Evolutionary conservation across 2,113 vertebrate species (phyloP), one percentile per base, ranked within the genome.

Genomic region (Cynocephalus volans): DNA sequence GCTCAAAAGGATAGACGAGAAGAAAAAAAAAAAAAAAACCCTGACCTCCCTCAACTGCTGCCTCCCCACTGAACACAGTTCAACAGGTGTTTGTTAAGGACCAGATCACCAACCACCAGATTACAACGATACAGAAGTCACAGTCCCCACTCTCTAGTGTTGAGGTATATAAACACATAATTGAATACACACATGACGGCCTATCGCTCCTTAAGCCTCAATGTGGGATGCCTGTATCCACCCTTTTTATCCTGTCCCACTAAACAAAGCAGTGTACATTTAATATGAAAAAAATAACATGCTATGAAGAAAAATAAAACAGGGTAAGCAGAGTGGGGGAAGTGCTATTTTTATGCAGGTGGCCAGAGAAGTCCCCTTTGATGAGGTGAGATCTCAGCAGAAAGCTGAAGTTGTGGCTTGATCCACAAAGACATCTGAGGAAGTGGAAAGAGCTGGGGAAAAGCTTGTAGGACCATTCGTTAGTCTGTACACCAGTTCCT

Each of bases 51-150:
- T 86, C 79, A 75, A 24, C 3, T 70, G 36, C 33, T 69, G 19
- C 41, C 9, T 28, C 21, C 12, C 19, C 8, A 41, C 33, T 54
- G 41, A 41, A 41, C 41, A 41, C 33, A 52, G 31, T 24, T n/a
- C 52, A 77, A 79, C 15, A 81, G 31, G n/a, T 64, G n/a, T 64
- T 41, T 90, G n/a, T 93, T 80, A 64, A 86, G 31, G n/a, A 88
- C 19, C 33, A 83, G 31, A n/a, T 54, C 76, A 72, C 60, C 67
- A 92, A 58, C 23, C 52, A 67, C 31, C 11, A 48, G 50, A 33
- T n/a, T 41, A 65, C 19, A 88, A 17, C 9, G 18, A 41, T 17
- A 65, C 17, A 73, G 24, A 69, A 50, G 52, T 50, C 73, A 69
- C 28, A 72, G 54, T 54, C 15, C 31, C 36, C n/a, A 8, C 60